Evolutionary conservation across 2,797 vertebrate genomes (phyloP), one percentile per base, ranked within the genome.

Genomic region (Periophthalmus magnuspinnatus): DNA sequence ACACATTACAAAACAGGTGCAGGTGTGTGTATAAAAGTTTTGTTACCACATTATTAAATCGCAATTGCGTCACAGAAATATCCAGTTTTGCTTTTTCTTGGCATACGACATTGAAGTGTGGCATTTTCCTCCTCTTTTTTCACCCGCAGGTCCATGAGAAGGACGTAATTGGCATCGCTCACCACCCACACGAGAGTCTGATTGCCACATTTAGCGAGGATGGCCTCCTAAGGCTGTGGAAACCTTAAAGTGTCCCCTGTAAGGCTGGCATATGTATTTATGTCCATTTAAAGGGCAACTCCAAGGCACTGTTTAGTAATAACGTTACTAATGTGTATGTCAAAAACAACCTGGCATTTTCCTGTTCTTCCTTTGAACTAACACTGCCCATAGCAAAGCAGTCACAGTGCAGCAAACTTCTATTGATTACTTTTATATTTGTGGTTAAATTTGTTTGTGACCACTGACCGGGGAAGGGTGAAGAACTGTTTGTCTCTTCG

Each of bases 141-240:
- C 75, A 28, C 21, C 62, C 75, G 59, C 88, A 99, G 98, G 95
- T 99, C 76, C 97, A 99, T 1, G 96, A 99, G 84, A 99, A 98
- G 83, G 97, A 97, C 56, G 96, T 99, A 36, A 99, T 99, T 76
- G 97, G 98, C 68, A 96, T 99, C n/a, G 92, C 95, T 73, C 97
- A 99, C 84, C 98, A 99, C 84, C 97, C 98, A n/a, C 95, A 98
- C 64, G 96, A 99, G 93, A 99, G 97, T 83, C 81, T 99, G 81
- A 96, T 99, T 56, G 94, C 92, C 60, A 99, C 98, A 0, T 98
- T 97, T 92, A 98, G 97, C 74, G 97, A 98, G 84, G 97, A 99
- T 0, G 97, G 97, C 24, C 95, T 99, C 32, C 92, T 99, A 21
- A 96, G 97, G 81, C 94, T 99, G 50, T 99, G 97, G 97, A 99